phyloP scores from a whole-genome alignment of 2,797 vertebrate species.

The Labroides dimidiatus region DNA sequence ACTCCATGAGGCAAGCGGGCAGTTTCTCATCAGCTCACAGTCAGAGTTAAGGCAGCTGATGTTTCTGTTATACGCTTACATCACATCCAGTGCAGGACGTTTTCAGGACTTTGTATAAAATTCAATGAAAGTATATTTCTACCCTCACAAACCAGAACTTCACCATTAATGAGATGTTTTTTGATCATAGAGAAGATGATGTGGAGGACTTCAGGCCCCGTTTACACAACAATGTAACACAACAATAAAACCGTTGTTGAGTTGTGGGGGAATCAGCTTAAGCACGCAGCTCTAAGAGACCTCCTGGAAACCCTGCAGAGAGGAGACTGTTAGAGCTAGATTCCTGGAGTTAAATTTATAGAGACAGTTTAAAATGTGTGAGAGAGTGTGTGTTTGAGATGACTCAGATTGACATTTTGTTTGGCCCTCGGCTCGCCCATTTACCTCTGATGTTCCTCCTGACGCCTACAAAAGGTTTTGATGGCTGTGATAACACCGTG shows the following conservation, averaged over 20 bases:
- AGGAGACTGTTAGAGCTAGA: too few species aligned
- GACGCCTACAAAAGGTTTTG: constrained; percentile 15
- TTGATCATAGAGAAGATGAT: neutral
- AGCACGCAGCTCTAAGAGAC: neutral
- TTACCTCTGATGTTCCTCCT: constrained; percentile 11
- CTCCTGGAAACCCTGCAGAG: neutral
- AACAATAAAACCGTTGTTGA: too few species aligned
- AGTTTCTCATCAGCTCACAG: constrained; percentile 47
- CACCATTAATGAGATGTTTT: neutral
- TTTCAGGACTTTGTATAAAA: too few species aligned
- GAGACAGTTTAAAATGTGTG: constrained; percentile 1
- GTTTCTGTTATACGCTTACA: neutral
- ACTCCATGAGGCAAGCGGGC: constrained; percentile 43
- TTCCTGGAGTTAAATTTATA: neutral
- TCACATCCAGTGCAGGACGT: too few species aligned
- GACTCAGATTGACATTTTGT: neutral
- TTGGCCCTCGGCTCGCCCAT: constrained; percentile 16
- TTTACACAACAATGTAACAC: too few species aligned
- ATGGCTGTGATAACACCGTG: constrained; percentile 14
- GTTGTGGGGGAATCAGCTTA: neutral
- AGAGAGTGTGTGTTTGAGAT: neutral
- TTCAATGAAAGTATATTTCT: too few species aligned
- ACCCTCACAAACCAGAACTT: neutral
- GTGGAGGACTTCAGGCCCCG: neutral
- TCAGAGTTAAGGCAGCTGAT: too few species aligned